phyloP scores from a whole-genome alignment of 2,888 invertebrate genomes.

The Mythimna ferrago region DNA sequence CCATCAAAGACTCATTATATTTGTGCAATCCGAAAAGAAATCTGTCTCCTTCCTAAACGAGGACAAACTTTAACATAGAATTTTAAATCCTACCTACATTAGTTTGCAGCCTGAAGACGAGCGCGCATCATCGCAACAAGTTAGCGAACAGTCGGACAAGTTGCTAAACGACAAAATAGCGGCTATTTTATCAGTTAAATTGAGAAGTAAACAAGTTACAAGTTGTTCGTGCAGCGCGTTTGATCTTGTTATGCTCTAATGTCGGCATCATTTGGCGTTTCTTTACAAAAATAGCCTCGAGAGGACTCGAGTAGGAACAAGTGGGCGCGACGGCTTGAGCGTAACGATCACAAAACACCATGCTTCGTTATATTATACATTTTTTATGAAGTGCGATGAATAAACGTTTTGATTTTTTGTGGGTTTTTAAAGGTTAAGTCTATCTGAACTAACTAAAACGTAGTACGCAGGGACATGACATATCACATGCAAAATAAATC shows the following conservation, averaged over 20 bases:
- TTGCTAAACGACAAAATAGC: slow-evolving; percentile 43
- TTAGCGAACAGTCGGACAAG: slow-evolving; percentile 25
- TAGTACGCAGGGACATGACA: neutral
- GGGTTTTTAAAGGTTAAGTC: no score
- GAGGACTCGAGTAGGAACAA: slow-evolving; percentile 6
- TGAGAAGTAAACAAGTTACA: slow-evolving; percentile 52
- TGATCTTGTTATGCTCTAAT: slow-evolving; percentile 48
- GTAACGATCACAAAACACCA: neutral
- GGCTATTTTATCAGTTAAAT: slow-evolving; percentile 52
- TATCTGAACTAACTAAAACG: neutral
- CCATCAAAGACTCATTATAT: no score
- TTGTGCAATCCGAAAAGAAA: neutral
- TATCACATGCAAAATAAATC: neutral
- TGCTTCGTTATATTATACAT: neutral
- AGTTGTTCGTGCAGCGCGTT: slow-evolving; percentile 43
- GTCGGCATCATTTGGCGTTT: slow-evolving; percentile 20
- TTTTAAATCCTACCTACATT: neutral
- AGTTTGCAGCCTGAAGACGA: neutral
- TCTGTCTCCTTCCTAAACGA: no score
- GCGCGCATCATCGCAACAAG: slow-evolving; percentile 35
- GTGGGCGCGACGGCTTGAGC: neutral
- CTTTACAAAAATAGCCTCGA: slow-evolving; percentile 27
- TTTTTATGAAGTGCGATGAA: neutral
- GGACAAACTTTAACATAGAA: neutral
- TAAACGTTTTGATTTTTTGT: neutral